phyloP scores from a whole-genome alignment of 2,113 vertebrate species.

The Triplophysa tibetana region DNA sequence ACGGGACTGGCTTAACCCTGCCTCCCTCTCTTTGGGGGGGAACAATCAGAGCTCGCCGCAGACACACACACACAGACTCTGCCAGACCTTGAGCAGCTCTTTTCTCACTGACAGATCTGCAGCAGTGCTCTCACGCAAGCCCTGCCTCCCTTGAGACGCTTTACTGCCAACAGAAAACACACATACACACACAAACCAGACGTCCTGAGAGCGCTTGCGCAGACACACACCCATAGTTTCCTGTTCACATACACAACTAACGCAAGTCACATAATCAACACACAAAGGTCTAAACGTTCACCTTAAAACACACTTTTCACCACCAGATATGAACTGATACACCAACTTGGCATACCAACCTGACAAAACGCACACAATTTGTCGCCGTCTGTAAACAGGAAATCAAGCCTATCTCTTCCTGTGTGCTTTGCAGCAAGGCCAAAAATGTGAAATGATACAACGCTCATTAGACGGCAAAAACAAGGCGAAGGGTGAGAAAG shows the following conservation, averaged over 20 bases:
- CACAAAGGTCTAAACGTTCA: neutral
- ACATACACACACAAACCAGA: conserved; percentile 33
- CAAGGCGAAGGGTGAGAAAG: neutral
- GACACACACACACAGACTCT: conserved; percentile 46
- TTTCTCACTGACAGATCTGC: conserved; percentile 58
- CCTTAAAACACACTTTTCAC: too few relatives aligned
- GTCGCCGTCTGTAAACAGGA: conserved; percentile 52
- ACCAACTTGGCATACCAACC: conserved; percentile 3
- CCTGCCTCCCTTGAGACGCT: conserved; percentile 55
- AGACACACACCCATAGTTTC: conserved; percentile 18
- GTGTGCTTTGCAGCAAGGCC: conserved; percentile 14
- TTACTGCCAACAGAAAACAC: conserved; percentile 58
- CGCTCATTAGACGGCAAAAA: neutral
- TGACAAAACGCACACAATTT: neutral
- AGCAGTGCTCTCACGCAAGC: conserved; percentile 60
- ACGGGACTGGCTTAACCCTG: conserved; percentile 20
- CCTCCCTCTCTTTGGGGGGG: conserved; percentile 16
- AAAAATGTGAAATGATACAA: neutral
- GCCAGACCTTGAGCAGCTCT: conserved; percentile 57
- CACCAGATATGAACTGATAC: neutral
- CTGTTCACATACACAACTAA: conserved; percentile 13
- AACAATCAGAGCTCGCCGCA: conserved; percentile 33
- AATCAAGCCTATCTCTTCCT: conserved; percentile 59
- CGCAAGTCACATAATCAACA: conserved; percentile 11
- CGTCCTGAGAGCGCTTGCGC: conserved; percentile 12